Evolutionary conservation across 2,797 vertebrate species (phyloP), one percentile per base, ranked within the genome.

Genomic region (Phalloptychus januarius): DNA sequence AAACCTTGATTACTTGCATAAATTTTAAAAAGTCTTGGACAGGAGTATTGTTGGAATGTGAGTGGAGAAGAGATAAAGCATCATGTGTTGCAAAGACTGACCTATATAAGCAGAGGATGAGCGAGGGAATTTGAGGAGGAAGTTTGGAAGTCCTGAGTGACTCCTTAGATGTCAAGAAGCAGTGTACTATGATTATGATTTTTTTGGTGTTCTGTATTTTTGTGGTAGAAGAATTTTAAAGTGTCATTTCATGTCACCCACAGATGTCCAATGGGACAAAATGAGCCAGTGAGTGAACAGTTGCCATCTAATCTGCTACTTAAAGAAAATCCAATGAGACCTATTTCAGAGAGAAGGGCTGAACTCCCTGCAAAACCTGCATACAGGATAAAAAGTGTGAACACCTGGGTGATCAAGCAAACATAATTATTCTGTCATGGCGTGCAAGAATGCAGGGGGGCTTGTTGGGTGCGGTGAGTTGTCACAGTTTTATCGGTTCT

Each of bases 341-440:
- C 5, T 23, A 31, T 42, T 28, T 74, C 54, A 48, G 23, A 46
- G 31, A 48, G 40, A n/a, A 10, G 10, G 25, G 2, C 1, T 54
- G 31, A n/a, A 52, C 44, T 36, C 28, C 15, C 54, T 72, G 54
- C 36, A 48, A 23, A 44, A 69, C 13, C 52, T 4, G 16, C 40
- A 61, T 50, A 56, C 13, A 16, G 31, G 58, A 33, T 38, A 76
- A 74, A 23, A 76, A 74, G 40, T 56, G 45, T 65, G 38, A 70
- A 50, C 12, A 31, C n/a, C 48, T 80, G 74, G 36, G 58, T 71
- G 71, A 65, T 50, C 33, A 20, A 58, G 56, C 54, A 48, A 77
- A 74, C n/a, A 28, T 31, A 65, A 67, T 54, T 61, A 54, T n/a
- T 71, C 40, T 28, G 56, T 78, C 71, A 25, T 23, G 52, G 46